Base-by-base conservation (phyloP, 2,888 invertebrate species). In the Anarsia innoxiella region DNA sequence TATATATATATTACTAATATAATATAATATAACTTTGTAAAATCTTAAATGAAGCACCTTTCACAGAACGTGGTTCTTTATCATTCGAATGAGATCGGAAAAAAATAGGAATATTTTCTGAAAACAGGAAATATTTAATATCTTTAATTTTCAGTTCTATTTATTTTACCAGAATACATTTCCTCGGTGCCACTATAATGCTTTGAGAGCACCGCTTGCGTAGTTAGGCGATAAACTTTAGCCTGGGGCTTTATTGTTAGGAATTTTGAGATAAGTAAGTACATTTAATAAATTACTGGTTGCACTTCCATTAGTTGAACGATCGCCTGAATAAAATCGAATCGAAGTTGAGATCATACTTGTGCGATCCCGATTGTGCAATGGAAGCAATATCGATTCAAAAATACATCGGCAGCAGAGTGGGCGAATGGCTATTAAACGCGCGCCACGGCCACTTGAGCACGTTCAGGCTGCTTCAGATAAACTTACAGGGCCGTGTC, bases 391-490 rank as follows among this genome's bases (percentile, higher is more conserved):
- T 66, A 66, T 62, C 51, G 54, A 56, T 66, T 59, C 46, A 57
- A 68, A 68, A 68, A 65, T 63, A 69, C 55, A 56, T 56, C 39
- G 39, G 44, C 42, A 44, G 47, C 43, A 50, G 44, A 50, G 49
- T 46, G 46, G 49, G 41, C 36, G 48, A 56, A 53, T 49, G 51
- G 46, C 58, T 59, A 63, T 62, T 64, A 63, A 53, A 53, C 55
- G 45, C 38, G n/a, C 55, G 45, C 48, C 49, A 56, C 52, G 46
- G 56, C 59, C 66, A 73, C 80, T 80, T 71, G 66, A 57, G 71
- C 80, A 82, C 82, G 80, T 71, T 63, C 62, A 59, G 60, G 61
- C 52, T 52, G 59, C 59, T 66, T 51, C 55, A 59, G 27, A 37
- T 26, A 35, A 40, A 35, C 23, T 10, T 12, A 15, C 37, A 31